These are phyloP conservation scores for Peromyscus maniculatus DNA, from an alignment of 2,113 vertebrate genomes.

Conservation along the genomic window DNA sequence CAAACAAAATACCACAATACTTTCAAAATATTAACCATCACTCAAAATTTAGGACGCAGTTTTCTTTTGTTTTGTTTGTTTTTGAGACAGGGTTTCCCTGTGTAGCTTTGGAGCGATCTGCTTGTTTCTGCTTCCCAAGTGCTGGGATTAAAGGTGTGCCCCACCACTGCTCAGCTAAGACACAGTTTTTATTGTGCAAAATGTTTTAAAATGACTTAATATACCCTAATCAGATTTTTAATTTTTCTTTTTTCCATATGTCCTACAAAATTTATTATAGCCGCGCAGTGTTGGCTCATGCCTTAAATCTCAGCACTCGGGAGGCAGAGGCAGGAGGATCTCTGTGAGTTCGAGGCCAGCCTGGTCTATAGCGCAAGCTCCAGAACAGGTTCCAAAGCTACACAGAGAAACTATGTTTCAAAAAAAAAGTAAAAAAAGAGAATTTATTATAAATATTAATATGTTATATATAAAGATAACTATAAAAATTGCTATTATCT, in stretches of 20 bases:
- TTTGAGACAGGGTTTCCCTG: no score
- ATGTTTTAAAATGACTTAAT: background rate
- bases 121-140: no score
- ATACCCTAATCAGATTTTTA: background rate
- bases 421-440: background rate
- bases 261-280: background rate
- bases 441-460: background rate
- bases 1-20: background rate
- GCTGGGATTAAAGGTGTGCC: no score
- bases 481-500: background rate
- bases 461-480: background rate
- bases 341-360: no score
- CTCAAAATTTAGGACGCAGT: background rate
- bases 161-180: background rate
- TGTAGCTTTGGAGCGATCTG: no score
- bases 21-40: background rate
- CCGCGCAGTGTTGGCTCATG: no score
- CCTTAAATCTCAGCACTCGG: no score
- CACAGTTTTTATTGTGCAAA: background rate
- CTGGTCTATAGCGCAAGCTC: no score
- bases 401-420: no score
- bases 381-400: no score
- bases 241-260: background rate
- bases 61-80: background rate
- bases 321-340: no score